Conservation (phyloP, 2,888 invertebrate species). For the Petrolisthes cinctipes region DNA sequence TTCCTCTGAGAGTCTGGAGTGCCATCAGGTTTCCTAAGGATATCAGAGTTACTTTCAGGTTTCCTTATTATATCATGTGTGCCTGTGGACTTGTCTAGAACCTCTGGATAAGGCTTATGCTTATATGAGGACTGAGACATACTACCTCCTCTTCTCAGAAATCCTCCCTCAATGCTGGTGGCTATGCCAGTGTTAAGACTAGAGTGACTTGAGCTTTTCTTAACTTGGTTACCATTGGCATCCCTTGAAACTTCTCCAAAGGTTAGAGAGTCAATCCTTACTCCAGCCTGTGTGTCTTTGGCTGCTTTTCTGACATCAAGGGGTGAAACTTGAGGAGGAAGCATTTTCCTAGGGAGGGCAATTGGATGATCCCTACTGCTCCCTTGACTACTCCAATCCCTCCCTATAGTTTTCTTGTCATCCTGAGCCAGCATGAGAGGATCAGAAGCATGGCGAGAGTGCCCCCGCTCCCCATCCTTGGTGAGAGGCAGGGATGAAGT, state of each 20-base stretch:
- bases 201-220: slow-evolving; percentile 36
- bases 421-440: slow-evolving; percentile 19
- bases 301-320: slow-evolving; percentile 23
- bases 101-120: not conserved
- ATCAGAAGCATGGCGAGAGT: slow-evolving; percentile 30
- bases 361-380: slow-evolving; percentile 44
- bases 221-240: slow-evolving; percentile 36
- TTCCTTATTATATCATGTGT: slow-evolving; percentile 9
- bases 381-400: slow-evolving; percentile 31
- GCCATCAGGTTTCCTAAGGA: slow-evolving; percentile 6
- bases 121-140: slow-evolving; percentile 16
- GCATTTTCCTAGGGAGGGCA: slow-evolving; percentile 53
- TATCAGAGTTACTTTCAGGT: slow-evolving; percentile 4
- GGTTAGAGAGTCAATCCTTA: not conserved
- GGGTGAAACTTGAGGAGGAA: slow-evolving; percentile 25
- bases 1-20: slow-evolving; percentile 21
- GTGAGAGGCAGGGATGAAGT: not conserved
- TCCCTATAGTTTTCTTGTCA: not conserved
- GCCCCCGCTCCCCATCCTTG: slow-evolving; percentile 21
- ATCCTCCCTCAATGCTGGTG: slow-evolving; percentile 4
- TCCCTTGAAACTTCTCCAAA: slow-evolving; percentile 22
- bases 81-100: slow-evolving; percentile 6
- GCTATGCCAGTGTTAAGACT: slow-evolving; percentile 6
- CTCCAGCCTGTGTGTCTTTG: not conserved
- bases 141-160: slow-evolving; percentile 15